phyloP scores from a whole-genome alignment of 2,113 vertebrate genomes.

The Rhinolophus ferrumequinum region DNA sequence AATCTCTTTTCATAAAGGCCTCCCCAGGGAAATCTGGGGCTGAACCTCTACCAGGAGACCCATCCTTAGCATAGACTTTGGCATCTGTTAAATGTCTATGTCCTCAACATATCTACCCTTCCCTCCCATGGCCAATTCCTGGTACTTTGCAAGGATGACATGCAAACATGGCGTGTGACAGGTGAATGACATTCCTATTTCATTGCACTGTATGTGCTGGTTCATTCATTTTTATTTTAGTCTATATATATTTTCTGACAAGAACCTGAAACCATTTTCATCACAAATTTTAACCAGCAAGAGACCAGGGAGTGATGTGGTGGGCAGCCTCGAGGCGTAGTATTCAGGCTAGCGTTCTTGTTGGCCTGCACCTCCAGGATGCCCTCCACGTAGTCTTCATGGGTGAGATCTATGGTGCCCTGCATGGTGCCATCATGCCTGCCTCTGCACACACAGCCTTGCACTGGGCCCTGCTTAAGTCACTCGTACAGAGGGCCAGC shows the following conservation, averaged over 20 bases:
- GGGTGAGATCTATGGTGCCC: conserved; percentile 96
- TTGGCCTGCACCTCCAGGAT: conserved; percentile 99
- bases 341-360: conserved; percentile 98
- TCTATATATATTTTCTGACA: not conserved
- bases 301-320: too few relatives aligned
- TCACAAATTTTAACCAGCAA: not conserved
- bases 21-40: not conserved
- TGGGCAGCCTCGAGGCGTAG: conserved; percentile 88
- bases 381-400: conserved; percentile 99
- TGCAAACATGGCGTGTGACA: not conserved
- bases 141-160: not conserved
- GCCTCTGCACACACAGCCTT: conserved; percentile 99
- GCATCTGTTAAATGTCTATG: not conserved
- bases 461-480: conserved; percentile 98
- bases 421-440: conserved; percentile 97
- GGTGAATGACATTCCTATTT: not conserved
- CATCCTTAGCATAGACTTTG: not conserved
- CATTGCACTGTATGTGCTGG: not conserved
- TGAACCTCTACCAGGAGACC: not conserved
- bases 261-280: conserved; percentile 58
- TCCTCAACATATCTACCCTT: not conserved
- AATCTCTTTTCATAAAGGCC: not conserved
- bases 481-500: conserved; percentile 96
- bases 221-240: not conserved
- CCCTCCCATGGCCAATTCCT: not conserved